A percentile compares a stretch with the other conserved stretches of the same genome.
Evolutionary conservation across 1,140 invertebrate genomes (phyloP).

Genomic region (Tetragnatha versicolor): DNA sequence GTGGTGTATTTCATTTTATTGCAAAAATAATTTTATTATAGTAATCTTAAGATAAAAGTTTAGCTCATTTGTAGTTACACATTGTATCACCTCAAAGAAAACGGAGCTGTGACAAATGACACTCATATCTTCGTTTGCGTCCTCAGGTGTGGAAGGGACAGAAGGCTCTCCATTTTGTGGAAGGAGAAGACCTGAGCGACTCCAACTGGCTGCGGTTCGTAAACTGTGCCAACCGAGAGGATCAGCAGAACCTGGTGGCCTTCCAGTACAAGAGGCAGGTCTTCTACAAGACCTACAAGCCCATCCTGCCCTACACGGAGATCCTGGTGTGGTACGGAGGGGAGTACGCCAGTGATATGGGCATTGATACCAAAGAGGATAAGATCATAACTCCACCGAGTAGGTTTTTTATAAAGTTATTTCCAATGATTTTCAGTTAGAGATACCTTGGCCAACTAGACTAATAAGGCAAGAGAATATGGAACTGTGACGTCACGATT

Average conservation of each 20-base stretch:
- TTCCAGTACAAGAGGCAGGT: slow-evolving; percentile 69
- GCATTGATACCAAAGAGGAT: background rate
- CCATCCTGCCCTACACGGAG: slow-evolving; percentile 66
- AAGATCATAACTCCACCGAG: background rate
- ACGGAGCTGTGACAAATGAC: too few relatives aligned
- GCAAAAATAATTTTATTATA: too few relatives aligned
- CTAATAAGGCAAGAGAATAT: too few relatives aligned
- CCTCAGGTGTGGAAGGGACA: background rate
- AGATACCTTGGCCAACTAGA: too few relatives aligned
- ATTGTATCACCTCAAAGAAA: too few relatives aligned
- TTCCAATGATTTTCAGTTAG: too few relatives aligned
- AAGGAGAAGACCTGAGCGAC: background rate
- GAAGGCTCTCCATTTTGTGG: slow-evolving; percentile 5
- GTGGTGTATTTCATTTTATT: too few relatives aligned
- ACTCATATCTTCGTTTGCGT: too few relatives aligned
- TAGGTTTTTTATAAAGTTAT: too few relatives aligned
- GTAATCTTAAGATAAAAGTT: too few relatives aligned
- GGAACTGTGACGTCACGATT: too few relatives aligned
- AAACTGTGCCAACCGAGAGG: slow-evolving; percentile 68
- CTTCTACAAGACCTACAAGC: slow-evolving; percentile 69
- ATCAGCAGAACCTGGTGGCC: slow-evolving; percentile 69
- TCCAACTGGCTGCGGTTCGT: slow-evolving; percentile 72
- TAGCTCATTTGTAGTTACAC: too few relatives aligned
- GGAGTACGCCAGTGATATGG: slow-evolving; percentile 15
- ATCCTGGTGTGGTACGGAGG: slow-evolving; percentile 61